phyloP scores from a whole-genome alignment of 2,888 invertebrate genomes.

The Tineola bisselliella region DNA sequence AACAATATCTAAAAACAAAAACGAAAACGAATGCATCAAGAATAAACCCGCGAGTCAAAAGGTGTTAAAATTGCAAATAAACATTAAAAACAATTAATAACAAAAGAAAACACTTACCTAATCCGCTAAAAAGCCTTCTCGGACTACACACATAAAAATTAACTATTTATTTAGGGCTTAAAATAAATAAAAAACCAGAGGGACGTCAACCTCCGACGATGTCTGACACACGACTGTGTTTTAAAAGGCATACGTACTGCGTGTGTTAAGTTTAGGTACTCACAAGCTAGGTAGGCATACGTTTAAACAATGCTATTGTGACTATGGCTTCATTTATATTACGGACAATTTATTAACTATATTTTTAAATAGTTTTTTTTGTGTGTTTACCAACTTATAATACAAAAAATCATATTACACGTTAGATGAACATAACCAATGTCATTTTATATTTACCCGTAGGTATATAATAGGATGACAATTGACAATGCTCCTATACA shows the following conservation, averaged over 20 bases:
- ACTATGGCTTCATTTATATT: background rate
- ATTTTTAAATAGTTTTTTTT: too few relatives aligned
- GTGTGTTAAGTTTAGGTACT: too few relatives aligned
- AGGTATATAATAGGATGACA: too few relatives aligned
- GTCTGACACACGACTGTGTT: conserved; percentile 38
- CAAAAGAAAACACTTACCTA: background rate
- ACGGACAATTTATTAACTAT: background rate
- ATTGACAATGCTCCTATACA: too few relatives aligned
- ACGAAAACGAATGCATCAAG: background rate
- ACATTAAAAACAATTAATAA: too few relatives aligned
- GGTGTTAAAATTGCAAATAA: background rate
- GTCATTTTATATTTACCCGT: too few relatives aligned
- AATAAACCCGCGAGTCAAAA: background rate
- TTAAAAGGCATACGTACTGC: conserved; percentile 16
- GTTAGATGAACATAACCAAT: too few relatives aligned
- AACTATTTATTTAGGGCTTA: background rate
- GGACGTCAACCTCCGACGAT: conserved; percentile 34
- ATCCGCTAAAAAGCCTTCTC: background rate
- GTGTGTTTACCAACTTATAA: too few relatives aligned
- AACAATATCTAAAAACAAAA: background rate
- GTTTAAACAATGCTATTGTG: background rate
- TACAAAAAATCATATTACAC: too few relatives aligned
- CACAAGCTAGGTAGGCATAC: too few relatives aligned
- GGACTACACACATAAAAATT: background rate
- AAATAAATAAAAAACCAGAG: background rate